Percentiles rank a stretch among this genome's conserved stretches.
phyloP scores from a whole-genome alignment of 2,113 vertebrate species.

The Capreolus pygargus region DNA sequence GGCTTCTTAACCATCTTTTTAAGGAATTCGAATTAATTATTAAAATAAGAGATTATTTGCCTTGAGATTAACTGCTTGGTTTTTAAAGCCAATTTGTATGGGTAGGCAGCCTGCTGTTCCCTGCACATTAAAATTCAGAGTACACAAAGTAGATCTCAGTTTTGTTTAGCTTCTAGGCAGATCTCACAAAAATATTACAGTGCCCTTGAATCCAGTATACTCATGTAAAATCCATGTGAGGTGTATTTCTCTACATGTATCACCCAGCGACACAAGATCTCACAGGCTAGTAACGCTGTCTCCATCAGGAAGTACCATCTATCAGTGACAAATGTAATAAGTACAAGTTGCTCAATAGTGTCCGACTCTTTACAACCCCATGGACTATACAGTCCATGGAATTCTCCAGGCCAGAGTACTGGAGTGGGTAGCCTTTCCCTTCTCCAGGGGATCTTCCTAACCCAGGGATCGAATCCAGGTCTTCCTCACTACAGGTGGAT shows the following conservation, averaged over 20 bases:
- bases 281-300: background rate
- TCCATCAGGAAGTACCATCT: background rate
- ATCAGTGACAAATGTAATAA: background rate
- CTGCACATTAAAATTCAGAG: slow-evolving; percentile 40
- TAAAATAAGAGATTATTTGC: slow-evolving; percentile 60
- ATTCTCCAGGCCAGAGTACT: background rate
- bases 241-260: background rate
- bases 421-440: background rate
- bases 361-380: background rate
- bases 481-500: background rate
- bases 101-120: slow-evolving; percentile 36
- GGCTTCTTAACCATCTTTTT: slow-evolving; percentile 36
- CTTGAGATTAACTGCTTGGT: slow-evolving; percentile 53
- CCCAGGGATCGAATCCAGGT: background rate
- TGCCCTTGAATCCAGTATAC: background rate
- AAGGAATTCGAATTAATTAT: slow-evolving; percentile 58
- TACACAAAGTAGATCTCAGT: background rate
- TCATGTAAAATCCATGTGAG: background rate
- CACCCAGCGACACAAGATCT: background rate
- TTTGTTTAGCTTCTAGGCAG: slow-evolving; percentile 31
- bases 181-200: background rate
- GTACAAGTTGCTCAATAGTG: background rate
- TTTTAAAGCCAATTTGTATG: slow-evolving; percentile 45
- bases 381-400: background rate
- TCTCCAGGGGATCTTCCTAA: background rate